phyloP scores from a whole-genome alignment of 2,888 invertebrate genomes.

The Caenorhabditis doughertyi region DNA sequence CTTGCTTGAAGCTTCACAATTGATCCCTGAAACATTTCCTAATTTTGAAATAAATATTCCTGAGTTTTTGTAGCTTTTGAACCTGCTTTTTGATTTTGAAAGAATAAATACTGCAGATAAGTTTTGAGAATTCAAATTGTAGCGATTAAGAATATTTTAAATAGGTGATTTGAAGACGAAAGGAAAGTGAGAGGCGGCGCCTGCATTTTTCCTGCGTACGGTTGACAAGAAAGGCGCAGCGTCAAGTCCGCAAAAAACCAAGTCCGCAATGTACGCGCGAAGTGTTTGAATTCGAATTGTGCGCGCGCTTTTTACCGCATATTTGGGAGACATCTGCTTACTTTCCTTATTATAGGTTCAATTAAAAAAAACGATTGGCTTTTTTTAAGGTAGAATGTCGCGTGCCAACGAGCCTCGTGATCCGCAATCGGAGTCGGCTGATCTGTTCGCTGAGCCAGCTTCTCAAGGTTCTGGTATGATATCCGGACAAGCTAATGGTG shows the following conservation, averaged over 20 bases:
- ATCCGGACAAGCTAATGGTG: slow-evolving; percentile 11
- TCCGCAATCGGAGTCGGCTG: slow-evolving; percentile 60
- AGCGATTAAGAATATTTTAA: too few species aligned
- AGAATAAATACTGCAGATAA: too few species aligned
- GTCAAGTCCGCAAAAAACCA: slow-evolving; percentile 39
- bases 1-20: slow-evolving; percentile 41
- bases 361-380: background rate
- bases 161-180: too few species aligned
- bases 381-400: slow-evolving; percentile 40
- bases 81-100: too few species aligned
- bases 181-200: too few species aligned
- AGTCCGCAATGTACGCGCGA: slow-evolving; percentile 54
- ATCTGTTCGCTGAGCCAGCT: slow-evolving; percentile 58
- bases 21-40: slow-evolving; percentile 30
- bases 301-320: slow-evolving; percentile 45
- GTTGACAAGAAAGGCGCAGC: slow-evolving; percentile 8
- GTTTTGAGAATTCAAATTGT: too few species aligned
- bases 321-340: background rate
- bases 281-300: slow-evolving; percentile 42
- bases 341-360: background rate
- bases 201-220: slow-evolving; percentile 8
- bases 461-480: slow-evolving; percentile 46
- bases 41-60: slow-evolving; percentile 33
- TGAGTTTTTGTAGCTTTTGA: slow-evolving; percentile 26
- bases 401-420: slow-evolving; percentile 33